Conservation (phyloP, 2,113 vertebrate species). For the Grammomys surdaster region DNA sequence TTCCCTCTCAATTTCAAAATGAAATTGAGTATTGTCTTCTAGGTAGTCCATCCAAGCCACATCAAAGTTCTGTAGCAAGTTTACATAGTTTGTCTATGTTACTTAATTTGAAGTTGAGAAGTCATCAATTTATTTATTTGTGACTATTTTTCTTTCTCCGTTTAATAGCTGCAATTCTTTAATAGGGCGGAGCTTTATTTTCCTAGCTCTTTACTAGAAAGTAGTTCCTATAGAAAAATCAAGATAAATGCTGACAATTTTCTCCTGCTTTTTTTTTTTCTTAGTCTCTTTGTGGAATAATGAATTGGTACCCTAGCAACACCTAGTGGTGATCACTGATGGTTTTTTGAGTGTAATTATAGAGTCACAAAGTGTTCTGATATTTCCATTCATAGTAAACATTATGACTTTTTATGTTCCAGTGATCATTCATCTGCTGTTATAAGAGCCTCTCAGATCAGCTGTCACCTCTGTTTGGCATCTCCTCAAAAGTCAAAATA, state of each 20-base stretch:
- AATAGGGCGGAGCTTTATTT: not conserved
- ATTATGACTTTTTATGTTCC: not conserved
- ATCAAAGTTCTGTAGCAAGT: not conserved
- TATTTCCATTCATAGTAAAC: not conserved
- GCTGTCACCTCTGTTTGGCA: not conserved
- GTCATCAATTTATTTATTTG: not conserved
- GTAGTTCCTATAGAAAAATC: not conserved
- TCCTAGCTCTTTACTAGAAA: not conserved
- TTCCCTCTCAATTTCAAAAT: not conserved
- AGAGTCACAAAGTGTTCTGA: not conserved
- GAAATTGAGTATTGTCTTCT: not conserved
- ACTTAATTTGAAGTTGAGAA: not conserved
- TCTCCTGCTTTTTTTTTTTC: not conserved
- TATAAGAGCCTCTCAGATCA: not conserved
- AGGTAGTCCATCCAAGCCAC: not conserved
- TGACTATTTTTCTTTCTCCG: not conserved
- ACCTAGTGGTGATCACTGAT: slow-evolving; percentile 57
- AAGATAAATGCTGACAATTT: not conserved
- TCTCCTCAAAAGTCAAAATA: not conserved
- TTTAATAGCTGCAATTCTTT: slow-evolving; percentile 6
- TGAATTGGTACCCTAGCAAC: slow-evolving; percentile 55
- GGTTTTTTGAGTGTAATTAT: not conserved
- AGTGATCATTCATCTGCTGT: not conserved
- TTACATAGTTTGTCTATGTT: not conserved
- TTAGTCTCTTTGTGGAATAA: not conserved